Base-by-base conservation (phyloP, 2,113 vertebrate species). In the Microcebus tavaratra region DNA sequence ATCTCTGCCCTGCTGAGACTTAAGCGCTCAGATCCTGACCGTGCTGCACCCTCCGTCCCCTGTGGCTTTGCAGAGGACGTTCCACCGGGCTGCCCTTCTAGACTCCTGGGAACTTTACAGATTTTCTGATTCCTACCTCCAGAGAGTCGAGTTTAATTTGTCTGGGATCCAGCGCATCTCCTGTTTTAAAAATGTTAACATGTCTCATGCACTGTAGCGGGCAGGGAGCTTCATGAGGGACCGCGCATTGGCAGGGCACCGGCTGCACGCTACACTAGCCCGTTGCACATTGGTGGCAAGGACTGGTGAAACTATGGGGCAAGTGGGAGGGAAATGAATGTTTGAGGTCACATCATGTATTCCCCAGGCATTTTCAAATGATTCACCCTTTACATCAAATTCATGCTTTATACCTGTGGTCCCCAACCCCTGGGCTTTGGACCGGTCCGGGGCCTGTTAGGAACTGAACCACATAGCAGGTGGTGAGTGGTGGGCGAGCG, bases 231-330 rank as follows among this genome's bases (percentile, higher is more conserved):
- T 29, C 61, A 4, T 25, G 25, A 63, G 59, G 25, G 25, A 29
- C 59, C 10, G 8, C 25, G 12, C 3, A 3, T 27, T 61, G 7
- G 18, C 27, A 4, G 25, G 10, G 25, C 2, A 5, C 61, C 12
- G 31, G 27, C 61, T 11, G 11, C 27, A 14, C 9, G 27, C 27
- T 9, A 27, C 9, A 3, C 13, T 3, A 13, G 25, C 61, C 61
- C 61, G 0, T 65, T 65, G 27, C 63, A 34, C 63, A 4, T 50
- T 48, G 48, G 21, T 10, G 15, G 55, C 27, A 53, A 25, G 57
- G 31, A 8, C 0, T 0, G 12, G 34, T 31, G 36, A 59, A 29
- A 2, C 12, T 21, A 6, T n/a, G 55, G 55, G 55, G 20, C 20
- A 8, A 17, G 55, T 18, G 17, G 5, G 48, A 25, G 21, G 5